These are phyloP conservation scores for Graphium colonna DNA, from an alignment of 2,888 invertebrate genomes.

Conservation along the genomic window DNA sequence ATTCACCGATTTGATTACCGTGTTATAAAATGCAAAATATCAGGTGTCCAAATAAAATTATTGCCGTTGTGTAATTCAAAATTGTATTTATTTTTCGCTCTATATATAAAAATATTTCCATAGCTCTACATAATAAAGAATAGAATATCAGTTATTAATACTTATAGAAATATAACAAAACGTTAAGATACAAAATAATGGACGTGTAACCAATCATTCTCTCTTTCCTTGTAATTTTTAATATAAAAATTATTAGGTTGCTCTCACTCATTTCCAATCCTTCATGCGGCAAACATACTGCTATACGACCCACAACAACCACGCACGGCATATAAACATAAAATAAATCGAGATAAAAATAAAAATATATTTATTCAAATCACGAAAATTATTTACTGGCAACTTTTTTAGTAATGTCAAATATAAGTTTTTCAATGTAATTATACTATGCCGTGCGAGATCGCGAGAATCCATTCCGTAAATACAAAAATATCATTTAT, in stretches of 20 bases:
- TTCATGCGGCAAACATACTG: conserved; percentile 9
- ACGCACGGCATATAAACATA: background rate
- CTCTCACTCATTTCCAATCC: conserved; percentile 38
- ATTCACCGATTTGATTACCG: too few relatives aligned
- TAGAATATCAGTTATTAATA: conserved; percentile 71
- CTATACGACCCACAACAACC: conserved; percentile 11
- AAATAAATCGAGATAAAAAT: too few relatives aligned
- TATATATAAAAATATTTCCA: conserved; percentile 69
- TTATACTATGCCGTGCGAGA: conserved; percentile 6
- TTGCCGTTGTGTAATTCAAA: conserved; percentile 44
- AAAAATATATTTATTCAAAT: too few relatives aligned
- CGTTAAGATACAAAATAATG: conserved; percentile 48
- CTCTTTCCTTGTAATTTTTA: conserved; percentile 64
- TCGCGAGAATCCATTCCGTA: conserved; percentile 6
- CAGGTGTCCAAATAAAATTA: conserved; percentile 10
- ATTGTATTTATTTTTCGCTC: conserved; percentile 68
- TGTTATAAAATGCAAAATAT: too few relatives aligned
- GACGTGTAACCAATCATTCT: conserved; percentile 63
- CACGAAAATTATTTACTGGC: too few relatives aligned
- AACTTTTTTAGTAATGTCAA: too few relatives aligned
- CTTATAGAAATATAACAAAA: conserved; percentile 52
- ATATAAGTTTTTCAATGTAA: too few relatives aligned
- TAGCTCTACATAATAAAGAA: conserved; percentile 69
- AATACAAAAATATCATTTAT: conserved; percentile 40
- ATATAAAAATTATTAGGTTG: conserved; percentile 69